Conservation (phyloP, 2,113 vertebrate species). For the Coregonus clupeaformis region DNA sequence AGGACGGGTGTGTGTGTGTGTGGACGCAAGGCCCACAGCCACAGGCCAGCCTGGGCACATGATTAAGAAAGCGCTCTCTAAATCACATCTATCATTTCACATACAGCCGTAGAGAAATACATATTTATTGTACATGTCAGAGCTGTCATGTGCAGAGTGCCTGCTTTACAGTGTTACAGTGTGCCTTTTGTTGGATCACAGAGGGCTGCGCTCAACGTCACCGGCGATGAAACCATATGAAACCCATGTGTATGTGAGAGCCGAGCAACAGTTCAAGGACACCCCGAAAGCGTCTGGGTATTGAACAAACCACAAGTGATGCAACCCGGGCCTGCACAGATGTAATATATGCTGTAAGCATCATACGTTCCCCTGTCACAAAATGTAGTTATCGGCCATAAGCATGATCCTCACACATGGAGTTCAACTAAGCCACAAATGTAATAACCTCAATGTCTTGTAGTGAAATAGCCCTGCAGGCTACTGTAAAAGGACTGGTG, state of each 20-base stretch:
- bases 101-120: slow-evolving; percentile 56
- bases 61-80: slow-evolving; percentile 55
- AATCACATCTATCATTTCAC: slow-evolving; percentile 74
- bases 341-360: slow-evolving; percentile 45
- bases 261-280: slow-evolving; percentile 48
- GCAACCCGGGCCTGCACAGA: slow-evolving; percentile 40
- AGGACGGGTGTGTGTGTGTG: not conserved
- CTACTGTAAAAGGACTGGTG: not conserved
- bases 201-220: slow-evolving; percentile 31
- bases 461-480: not conserved
- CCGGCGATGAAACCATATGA: slow-evolving; percentile 32
- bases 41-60: slow-evolving; percentile 1
- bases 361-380: slow-evolving; percentile 35
- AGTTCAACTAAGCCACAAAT: slow-evolving; percentile 30
- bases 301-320: slow-evolving; percentile 52
- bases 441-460: slow-evolving; percentile 18
- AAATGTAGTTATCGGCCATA: slow-evolving; percentile 40
- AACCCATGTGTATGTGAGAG: slow-evolving; percentile 57
- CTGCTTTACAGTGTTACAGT: slow-evolving; percentile 62
- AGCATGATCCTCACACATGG: slow-evolving; percentile 42
- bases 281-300: slow-evolving; percentile 40
- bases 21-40: not conserved
- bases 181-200: slow-evolving; percentile 58
- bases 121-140: slow-evolving; percentile 75
- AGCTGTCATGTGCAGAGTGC: slow-evolving; percentile 67